phyloP scores from a whole-genome alignment of 2,888 invertebrate genomes.

The Rhorus exstirpatorius region DNA sequence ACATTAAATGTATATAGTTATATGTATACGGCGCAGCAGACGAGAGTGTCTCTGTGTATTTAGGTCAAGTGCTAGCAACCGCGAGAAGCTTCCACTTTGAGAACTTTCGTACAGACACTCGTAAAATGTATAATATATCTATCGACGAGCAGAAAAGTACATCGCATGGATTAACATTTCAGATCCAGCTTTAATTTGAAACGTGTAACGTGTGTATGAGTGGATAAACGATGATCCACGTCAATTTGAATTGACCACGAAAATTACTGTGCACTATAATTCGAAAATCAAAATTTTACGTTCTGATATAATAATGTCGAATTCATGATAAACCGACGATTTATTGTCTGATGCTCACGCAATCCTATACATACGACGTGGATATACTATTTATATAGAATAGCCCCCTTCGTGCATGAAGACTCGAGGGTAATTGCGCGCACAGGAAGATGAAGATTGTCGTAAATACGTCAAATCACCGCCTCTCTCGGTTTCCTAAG shows the following conservation, averaged over 20 bases:
- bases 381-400: slow-evolving; percentile 16
- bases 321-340: slow-evolving; percentile 1
- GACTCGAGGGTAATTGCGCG: slow-evolving; percentile 55
- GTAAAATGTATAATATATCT: slow-evolving; percentile 75
- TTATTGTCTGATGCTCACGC: neutral
- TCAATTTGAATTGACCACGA: neutral
- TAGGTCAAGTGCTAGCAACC: slow-evolving; percentile 67
- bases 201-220: no score
- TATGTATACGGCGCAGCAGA: slow-evolving; percentile 10
- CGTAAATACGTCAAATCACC: slow-evolving; percentile 78
- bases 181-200: no score
- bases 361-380: neutral
- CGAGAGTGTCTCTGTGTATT: slow-evolving; percentile 47
- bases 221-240: no score
- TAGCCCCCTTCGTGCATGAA: slow-evolving; percentile 28
- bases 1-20: no score
- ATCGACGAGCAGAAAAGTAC: slow-evolving; percentile 63
- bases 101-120: slow-evolving; percentile 76
- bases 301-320: neutral
- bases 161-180: slow-evolving; percentile 13
- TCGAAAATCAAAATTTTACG: neutral
- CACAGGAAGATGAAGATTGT: slow-evolving; percentile 80
- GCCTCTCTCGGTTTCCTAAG: slow-evolving; percentile 76
- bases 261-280: neutral
- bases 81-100: slow-evolving; percentile 64